phyloP scores from a whole-genome alignment of 1,140 invertebrate species.

The Polypedilum pembai region DNA sequence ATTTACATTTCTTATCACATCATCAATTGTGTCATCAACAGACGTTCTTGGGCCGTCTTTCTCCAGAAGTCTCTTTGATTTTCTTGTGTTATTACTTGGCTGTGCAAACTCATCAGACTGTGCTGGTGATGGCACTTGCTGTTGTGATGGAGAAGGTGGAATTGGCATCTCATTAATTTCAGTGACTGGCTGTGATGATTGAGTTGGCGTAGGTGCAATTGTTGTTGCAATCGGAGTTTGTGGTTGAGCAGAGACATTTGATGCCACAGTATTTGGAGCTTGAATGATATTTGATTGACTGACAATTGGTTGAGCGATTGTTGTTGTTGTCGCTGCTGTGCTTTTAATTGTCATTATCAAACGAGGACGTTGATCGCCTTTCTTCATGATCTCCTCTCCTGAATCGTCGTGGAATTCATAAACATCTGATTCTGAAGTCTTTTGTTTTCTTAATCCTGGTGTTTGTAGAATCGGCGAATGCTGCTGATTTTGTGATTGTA shows the following conservation, averaged over 20 bases:
- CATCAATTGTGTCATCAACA: slow-evolving; percentile 78
- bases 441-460: slow-evolving; percentile 32
- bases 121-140: slow-evolving; percentile 30
- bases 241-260: no score
- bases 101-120: slow-evolving; percentile 51
- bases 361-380: slow-evolving; percentile 54
- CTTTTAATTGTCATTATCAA: slow-evolving; percentile 74
- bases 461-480: slow-evolving; percentile 30
- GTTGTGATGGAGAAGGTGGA: slow-evolving; percentile 30
- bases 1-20: slow-evolving; percentile 59
- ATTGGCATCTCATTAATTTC: neutral
- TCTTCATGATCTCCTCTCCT: slow-evolving; percentile 55
- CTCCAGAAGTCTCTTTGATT: slow-evolving; percentile 70
- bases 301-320: slow-evolving; percentile 31
- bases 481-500: neutral
- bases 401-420: slow-evolving; percentile 80
- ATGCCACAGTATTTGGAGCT: neutral
- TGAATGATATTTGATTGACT: slow-evolving; percentile 25
- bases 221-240: slow-evolving; percentile 30
- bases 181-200: neutral
- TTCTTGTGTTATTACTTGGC: slow-evolving; percentile 61
- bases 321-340: slow-evolving; percentile 41
- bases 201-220: slow-evolving; percentile 38
- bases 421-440: slow-evolving; percentile 49
- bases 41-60: slow-evolving; percentile 64